Base-by-base conservation (phyloP, 2,888 invertebrate genomes). In the Biston stratarius region DNA sequence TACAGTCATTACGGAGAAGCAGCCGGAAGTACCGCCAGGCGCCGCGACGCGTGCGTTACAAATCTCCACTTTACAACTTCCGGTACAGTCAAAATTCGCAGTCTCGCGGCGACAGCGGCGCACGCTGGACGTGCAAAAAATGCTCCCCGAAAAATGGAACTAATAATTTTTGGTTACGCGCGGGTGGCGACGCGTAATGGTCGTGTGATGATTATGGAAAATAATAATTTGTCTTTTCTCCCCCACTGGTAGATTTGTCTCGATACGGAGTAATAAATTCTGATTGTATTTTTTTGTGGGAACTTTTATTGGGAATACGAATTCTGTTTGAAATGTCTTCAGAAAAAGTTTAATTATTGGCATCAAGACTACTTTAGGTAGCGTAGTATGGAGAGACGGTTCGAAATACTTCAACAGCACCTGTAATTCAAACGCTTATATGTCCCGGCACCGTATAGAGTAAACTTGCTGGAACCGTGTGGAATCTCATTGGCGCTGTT, bases 31-130 rank as follows among this genome's bases (percentile, higher is more conserved):
- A 84, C 79, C 87, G 91, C 85, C 91, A 88, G 91, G 86, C 91
- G 92, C 80, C 89, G 88, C 89, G 91, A 89, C 94, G 94, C 92
- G 94, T 93, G 94, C 94, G 89, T 94, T 91, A 91, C 94, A 94
- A 94, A 94, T 94, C 94, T 92, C 93, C 92, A 91, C 93, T 94
- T 94, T 94, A 94, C 94, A 92, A 94, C 94, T 92, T 94, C 94
- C 94, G 91, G 84, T 63, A 60, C 48, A 61, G 51, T 48, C 63
- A 53, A 71, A 80, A 82, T 74, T 77, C 80, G 80, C 88, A 92
- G 86, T 91, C 77, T 83, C 77, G 80, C 83, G 76, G 77, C 80
- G 77, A 83, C 80, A 77, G 81, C 81, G 77, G 83, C 69, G 77
- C 79, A 78, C 77, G 77, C 73, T 82, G 87, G 88, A 89, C 88